Base-by-base conservation (phyloP, 2,888 invertebrate species). In the Synergus gifuensis region DNA sequence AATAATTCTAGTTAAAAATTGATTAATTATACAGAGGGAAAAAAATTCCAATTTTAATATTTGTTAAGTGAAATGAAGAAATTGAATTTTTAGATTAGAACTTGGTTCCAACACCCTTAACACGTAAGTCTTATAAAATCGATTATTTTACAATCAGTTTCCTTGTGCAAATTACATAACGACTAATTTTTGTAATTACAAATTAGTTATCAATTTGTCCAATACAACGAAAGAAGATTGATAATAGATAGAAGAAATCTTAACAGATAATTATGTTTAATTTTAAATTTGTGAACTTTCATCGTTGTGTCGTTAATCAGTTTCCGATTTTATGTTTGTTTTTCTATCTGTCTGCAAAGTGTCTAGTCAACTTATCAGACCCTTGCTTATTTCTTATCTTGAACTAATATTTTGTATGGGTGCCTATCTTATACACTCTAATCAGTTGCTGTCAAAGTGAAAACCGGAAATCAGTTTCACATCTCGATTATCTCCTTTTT, bases 391-490 rank as follows among this genome's bases (percentile, higher is more conserved):
- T n/a, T 60, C 58, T 60, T 60, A 60, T 60, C 58, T 18, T 1
- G 58, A 22, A 22, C 22, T 46, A 14, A 22, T 69, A 28, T 22
- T 69, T 69, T 46, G 14, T 49, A 69, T 2, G 22, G 46, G 22
- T 44, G 46, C 46, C 22, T 46, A 69, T 22, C 44, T 69, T 28
- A 67, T 46, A 22, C 22, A 60, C 18, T n/a, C 14, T 46, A 69
- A 69, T 69, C 22, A 49, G 22, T 16, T 44, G n/a, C 46, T 69
- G 14, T 49, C 22, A 1, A 49, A 69, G 18, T 22, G 22, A 69
- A 69, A 69, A 44, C 69, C 69, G 69, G 69, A 69, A 69, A 22
- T 28, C 28, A 22, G 22, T 46, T 49, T 14, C 22, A 69, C 22
- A 46, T 69, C 46, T 46, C 14, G 4, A 44, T 69, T 69, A 46